Evolutionary conservation across 2,797 vertebrate species (phyloP), one percentile per base, ranked within the genome.

Genomic region (Melanotaenia maccullochi): DNA sequence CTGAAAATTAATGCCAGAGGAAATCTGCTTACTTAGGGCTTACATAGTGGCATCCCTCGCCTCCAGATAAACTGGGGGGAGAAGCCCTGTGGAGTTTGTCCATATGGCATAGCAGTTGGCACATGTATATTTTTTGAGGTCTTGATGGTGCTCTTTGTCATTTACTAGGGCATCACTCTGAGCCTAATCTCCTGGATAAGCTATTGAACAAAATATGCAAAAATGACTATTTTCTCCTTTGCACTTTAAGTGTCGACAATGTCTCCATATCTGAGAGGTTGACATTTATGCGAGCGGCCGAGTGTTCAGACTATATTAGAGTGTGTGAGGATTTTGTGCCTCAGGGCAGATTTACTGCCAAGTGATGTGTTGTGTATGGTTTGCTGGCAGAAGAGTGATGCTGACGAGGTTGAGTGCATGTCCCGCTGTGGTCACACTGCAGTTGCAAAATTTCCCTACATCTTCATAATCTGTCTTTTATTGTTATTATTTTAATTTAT

Each of bases 41-140:
- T 80, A 86, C 30, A 78, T 47, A 18, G 74, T 70, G 71, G 74
- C 73, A 63, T 85, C 73, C 67, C 79, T 79, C 13, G 59, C 83
- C 79, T 57, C 58, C 67, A 20, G 65, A 73, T 71, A 77, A 79
- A 78, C 75, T 71, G 56, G 60, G 71, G 73, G 36, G 64, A 70
- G 67, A 55, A 82, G 74, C 83, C 89, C 90, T 61, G 87, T 76
- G 76, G 87, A 81, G 85, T 76, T 73, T 3, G 84, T 79, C 93
- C 93, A 93, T 94, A 94, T 94, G 93, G 93, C 87, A 76, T 71
- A 82, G 83, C 92, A 92, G 89, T 91, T 93, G 92, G 90, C 76
- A 84, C 86, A 83, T 84, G 70, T 90, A 85, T 79, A 84, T 85
- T 79, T 81, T 84, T 81, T 81, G 64, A 86, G 85, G 38, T 81